Conservation (phyloP, 2,888 invertebrate species). For the Meta bourneti region DNA sequence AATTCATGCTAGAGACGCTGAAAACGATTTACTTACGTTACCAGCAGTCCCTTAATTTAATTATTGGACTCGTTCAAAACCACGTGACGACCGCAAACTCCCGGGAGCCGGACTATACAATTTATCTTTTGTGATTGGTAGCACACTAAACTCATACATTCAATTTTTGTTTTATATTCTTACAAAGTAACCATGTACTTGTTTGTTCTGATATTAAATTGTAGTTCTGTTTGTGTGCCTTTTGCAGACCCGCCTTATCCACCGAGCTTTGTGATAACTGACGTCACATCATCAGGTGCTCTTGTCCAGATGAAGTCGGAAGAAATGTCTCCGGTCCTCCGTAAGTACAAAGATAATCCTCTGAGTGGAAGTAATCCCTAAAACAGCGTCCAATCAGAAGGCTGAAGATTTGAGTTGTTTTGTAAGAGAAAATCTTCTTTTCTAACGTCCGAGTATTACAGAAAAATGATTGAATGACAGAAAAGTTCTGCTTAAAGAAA, state of each 20-base stretch:
- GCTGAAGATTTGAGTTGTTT: not conserved
- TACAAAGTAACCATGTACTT: too few species aligned
- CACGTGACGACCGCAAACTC: too few species aligned
- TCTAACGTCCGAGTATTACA: not conserved
- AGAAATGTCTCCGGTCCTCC: conserved; percentile 75
- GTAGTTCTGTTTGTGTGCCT: not conserved
- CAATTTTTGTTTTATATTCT: too few species aligned
- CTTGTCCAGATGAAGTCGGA: conserved; percentile 74
- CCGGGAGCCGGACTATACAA: too few species aligned
- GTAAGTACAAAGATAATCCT: conserved; percentile 36
- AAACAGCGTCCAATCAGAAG: not conserved
- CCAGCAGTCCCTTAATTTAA: too few species aligned
- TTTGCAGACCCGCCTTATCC: conserved; percentile 73
- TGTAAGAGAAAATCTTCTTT: not conserved
- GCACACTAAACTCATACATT: too few species aligned
- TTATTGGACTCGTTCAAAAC: too few species aligned
- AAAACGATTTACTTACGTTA: too few species aligned
- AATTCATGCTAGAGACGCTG: too few species aligned
- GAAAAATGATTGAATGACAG: not conserved
- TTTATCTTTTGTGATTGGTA: too few species aligned
- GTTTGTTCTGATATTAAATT: too few species aligned
- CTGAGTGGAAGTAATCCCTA: not conserved
- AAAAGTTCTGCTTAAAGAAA: too few species aligned
- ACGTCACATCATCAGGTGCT: conserved; percentile 72
- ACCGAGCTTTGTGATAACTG: conserved; percentile 71